Evolutionary conservation across 37 sponge, comb jelly and placozoan species (phyloP).

Genomic region (Theonella swinhoei): DNA sequence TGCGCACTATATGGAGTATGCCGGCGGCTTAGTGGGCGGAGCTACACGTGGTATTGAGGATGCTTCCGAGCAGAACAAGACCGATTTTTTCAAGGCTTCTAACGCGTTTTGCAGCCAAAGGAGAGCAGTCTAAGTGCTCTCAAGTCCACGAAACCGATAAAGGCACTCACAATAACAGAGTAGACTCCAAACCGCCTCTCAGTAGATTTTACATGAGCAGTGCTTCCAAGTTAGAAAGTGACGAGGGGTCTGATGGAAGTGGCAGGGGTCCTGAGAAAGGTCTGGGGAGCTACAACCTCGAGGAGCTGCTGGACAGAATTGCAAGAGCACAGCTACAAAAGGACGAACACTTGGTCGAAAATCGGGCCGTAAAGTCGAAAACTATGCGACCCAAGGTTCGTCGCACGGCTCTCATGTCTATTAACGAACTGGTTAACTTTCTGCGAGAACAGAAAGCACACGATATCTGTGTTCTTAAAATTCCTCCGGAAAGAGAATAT

Average conservation of each 20-base stretch:
- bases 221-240: too few relatives aligned
- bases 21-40: too few relatives aligned
- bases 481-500: constrained; percentile 57
- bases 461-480: constrained; percentile 66
- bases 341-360: not conserved
- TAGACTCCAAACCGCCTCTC: not conserved
- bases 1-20: too few relatives aligned
- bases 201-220: too few relatives aligned
- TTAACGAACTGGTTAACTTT: constrained; percentile 73
- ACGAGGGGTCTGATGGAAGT: too few relatives aligned
- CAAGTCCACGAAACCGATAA: not conserved
- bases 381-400: not conserved
- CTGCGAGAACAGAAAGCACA: constrained; percentile 53
- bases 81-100: not conserved
- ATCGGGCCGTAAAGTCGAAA: not conserved
- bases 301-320: not conserved
- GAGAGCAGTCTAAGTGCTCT: too few relatives aligned
- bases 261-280: too few relatives aligned
- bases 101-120: not conserved
- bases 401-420: constrained; percentile 21
- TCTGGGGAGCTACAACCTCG: not conserved
- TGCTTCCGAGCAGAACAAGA: too few relatives aligned
- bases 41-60: too few relatives aligned
- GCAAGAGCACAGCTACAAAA: not conserved
- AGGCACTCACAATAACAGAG: not conserved